Evolutionary conservation across 1,140 invertebrate species (phyloP).

Genomic region (Patella vulgata): DNA sequence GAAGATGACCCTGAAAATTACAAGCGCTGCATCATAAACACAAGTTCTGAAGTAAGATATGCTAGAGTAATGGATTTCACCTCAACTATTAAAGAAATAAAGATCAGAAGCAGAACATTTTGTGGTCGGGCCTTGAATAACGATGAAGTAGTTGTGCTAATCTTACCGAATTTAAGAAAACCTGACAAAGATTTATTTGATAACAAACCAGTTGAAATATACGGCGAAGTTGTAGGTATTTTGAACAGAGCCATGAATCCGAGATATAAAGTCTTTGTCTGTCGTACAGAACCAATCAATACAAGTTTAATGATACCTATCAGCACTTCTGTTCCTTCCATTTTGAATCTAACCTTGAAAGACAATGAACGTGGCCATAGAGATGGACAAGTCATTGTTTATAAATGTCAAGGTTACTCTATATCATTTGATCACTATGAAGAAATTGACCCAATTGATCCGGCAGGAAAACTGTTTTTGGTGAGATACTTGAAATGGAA

Average conservation of each 20-base stretch:
- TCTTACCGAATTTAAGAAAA: slow-evolving; percentile 13
- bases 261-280: slow-evolving; percentile 51
- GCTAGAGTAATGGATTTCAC: slow-evolving; percentile 24
- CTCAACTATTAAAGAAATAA: slow-evolving; percentile 27
- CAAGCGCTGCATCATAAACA: slow-evolving; percentile 21
- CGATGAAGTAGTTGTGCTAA: slow-evolving; percentile 57
- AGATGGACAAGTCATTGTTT: slow-evolving; percentile 48
- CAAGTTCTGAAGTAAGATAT: slow-evolving; percentile 10
- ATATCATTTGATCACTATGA: slow-evolving; percentile 47
- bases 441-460: slow-evolving; percentile 35
- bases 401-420: slow-evolving; percentile 39
- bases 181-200: slow-evolving; percentile 1
- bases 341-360: slow-evolving; percentile 43
- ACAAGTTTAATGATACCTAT: slow-evolving; percentile 60
- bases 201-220: neutral
- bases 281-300: slow-evolving; percentile 43
- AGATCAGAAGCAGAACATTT: slow-evolving; percentile 38
- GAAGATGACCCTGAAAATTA: slow-evolving; percentile 18
- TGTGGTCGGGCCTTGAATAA: slow-evolving; percentile 53
- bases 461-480: slow-evolving; percentile 50
- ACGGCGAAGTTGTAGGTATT: slow-evolving; percentile 56
- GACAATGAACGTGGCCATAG: slow-evolving; percentile 11
- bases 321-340: slow-evolving; percentile 44
- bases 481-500: slow-evolving; percentile 59
- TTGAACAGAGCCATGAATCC: slow-evolving; percentile 43